Conservation (phyloP, 2,888 invertebrate genomes). For the Vesta saturnalis region DNA sequence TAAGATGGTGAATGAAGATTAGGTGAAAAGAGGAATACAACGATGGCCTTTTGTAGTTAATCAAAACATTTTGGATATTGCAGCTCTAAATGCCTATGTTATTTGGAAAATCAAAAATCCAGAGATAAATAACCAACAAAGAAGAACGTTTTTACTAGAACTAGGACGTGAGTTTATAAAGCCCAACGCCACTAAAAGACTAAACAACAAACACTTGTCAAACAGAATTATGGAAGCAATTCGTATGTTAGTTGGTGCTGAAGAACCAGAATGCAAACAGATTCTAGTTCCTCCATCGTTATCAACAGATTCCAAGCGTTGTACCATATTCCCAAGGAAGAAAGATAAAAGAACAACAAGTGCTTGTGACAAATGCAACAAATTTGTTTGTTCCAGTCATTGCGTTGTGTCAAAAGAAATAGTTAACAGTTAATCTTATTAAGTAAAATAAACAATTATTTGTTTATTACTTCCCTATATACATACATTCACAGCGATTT, state of each 20-base stretch:
- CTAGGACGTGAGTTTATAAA: neutral
- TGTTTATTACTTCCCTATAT: too few relatives aligned
- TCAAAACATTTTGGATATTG: neutral
- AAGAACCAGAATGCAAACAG: too few relatives aligned
- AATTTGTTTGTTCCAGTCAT: conserved; percentile 3
- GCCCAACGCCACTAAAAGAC: too few relatives aligned
- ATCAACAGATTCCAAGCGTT: too few relatives aligned
- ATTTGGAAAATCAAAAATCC: too few relatives aligned
- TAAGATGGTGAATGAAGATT: neutral
- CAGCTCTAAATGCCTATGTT: too few relatives aligned
- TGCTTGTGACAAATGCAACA: neutral
- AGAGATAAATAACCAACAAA: neutral
- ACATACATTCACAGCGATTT: too few relatives aligned
- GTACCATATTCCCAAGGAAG: neutral
- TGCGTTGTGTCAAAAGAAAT: neutral
- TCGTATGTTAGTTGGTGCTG: too few relatives aligned
- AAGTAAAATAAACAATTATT: too few relatives aligned
- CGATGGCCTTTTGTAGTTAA: neutral
- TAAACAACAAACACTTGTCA: too few relatives aligned
- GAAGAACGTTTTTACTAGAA: neutral
- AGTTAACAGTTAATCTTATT: too few relatives aligned
- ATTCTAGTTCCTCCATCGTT: too few relatives aligned
- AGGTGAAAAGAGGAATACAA: neutral
- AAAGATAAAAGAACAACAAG: neutral
- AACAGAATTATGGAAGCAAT: neutral